Evolutionary conservation across 2,888 invertebrate species (phyloP).

Genomic region (Limnephilus auricula): DNA sequence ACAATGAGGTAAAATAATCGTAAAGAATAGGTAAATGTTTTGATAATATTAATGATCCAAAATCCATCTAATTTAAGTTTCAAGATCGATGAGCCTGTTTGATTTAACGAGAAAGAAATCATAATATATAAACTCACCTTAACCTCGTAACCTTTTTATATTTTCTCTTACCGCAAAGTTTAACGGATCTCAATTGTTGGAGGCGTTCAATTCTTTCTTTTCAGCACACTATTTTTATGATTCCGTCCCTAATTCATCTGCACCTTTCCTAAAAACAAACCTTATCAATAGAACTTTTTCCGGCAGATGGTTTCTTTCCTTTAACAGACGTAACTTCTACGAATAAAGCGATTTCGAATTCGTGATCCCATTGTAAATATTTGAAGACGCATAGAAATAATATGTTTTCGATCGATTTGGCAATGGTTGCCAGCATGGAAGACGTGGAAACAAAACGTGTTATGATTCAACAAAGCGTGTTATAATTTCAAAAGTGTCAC

Average conservation of each 20-base stretch:
- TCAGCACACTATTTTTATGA: conserved; percentile 30
- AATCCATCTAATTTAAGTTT: background rate
- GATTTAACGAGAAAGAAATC: background rate
- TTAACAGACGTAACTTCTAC: conserved; percentile 56
- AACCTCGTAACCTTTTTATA: background rate
- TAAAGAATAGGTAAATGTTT: background rate
- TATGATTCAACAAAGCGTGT: background rate
- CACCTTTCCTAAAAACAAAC: conserved; percentile 47
- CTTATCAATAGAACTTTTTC: conserved; percentile 60
- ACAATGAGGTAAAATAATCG: background rate
- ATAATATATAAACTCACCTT: background rate
- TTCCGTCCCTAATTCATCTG: conserved; percentile 51
- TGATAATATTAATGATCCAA: background rate
- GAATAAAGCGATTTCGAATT: conserved; percentile 59
- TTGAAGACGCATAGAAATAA: conserved; percentile 61
- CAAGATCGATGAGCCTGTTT: background rate
- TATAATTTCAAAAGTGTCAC: background rate
- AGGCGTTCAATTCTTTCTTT: conserved; percentile 34
- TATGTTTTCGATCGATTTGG: conserved; percentile 59
- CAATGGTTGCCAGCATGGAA: conserved; percentile 40
- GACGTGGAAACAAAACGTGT: conserved; percentile 40
- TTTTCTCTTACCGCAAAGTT: background rate
- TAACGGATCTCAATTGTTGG: conserved; percentile 33
- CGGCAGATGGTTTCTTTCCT: conserved; percentile 50
- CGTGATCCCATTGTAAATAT: conserved; percentile 63